phyloP scores from a whole-genome alignment of 2,797 vertebrate genomes.

The Coreius guichenoti region DNA sequence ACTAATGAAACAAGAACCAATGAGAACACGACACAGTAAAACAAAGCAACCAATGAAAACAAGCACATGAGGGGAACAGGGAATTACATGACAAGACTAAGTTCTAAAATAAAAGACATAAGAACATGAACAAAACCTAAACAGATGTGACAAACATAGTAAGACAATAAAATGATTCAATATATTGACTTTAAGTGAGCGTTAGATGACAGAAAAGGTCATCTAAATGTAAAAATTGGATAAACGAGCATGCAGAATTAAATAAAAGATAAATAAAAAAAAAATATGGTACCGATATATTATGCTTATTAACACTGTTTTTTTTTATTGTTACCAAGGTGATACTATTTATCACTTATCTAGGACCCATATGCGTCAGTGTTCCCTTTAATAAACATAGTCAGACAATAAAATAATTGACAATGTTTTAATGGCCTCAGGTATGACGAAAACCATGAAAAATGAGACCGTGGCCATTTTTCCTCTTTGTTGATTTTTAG shows the following conservation, averaged over 20 bases:
- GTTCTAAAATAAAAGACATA: too few relatives aligned
- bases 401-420: conserved; percentile 70
- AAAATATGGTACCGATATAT: neutral
- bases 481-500: neutral
- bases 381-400: conserved; percentile 70
- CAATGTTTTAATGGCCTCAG: neutral
- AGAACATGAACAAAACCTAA: too few relatives aligned
- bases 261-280: neutral
- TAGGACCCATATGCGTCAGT: conserved; percentile 33
- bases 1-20: neutral
- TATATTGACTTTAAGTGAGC: neutral
- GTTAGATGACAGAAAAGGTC: neutral
- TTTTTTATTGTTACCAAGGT: conserved; percentile 9
- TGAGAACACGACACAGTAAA: neutral
- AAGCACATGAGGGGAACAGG: too few relatives aligned
- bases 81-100: too few relatives aligned
- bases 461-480: neutral
- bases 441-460: neutral
- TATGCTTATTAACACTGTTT: neutral
- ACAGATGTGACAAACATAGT: neutral
- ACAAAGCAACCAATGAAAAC: neutral
- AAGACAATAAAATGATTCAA: neutral
- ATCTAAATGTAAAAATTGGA: neutral
- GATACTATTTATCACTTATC: conserved; percentile 31
- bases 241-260: neutral